Conservation (phyloP, 2,797 vertebrate genomes). For the Periparus ater region DNA sequence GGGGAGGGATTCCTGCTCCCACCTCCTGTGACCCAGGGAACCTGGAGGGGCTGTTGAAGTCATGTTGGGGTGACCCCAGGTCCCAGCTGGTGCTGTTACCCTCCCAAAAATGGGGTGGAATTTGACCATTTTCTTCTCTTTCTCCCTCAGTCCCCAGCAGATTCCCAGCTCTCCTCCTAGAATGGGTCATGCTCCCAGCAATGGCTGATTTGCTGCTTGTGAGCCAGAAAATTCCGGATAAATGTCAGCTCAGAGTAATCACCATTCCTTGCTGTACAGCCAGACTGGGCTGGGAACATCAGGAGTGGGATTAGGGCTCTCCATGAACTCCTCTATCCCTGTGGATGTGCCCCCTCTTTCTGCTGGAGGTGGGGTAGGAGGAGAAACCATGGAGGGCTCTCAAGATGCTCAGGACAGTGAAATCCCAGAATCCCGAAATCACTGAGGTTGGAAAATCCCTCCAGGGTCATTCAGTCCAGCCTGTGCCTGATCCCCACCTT, state of each 20-base stretch:
- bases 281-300: neutral
- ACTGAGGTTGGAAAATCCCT: neutral
- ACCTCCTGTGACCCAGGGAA: neutral
- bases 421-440: neutral
- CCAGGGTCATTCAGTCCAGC: neutral
- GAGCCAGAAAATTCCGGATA: neutral
- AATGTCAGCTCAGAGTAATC: neutral
- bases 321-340: rapidly evolving
- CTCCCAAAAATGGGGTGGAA: neutral
- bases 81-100: neutral
- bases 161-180: neutral
- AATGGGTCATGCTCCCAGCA: neutral
- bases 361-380: neutral
- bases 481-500: neutral
- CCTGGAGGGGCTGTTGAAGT: neutral
- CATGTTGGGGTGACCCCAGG: neutral
- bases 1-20: neutral
- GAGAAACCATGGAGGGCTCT: neutral
- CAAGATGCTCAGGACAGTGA: neutral
- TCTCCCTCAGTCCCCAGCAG: neutral
- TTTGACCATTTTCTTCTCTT: neutral
- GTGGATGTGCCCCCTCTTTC: neutral
- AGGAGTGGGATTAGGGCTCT: neutral
- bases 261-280: neutral
- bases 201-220: neutral